Evolutionary conservation across 2,113 vertebrate species (phyloP).

Genomic region (Dendropsophus ebraccatus): DNA sequence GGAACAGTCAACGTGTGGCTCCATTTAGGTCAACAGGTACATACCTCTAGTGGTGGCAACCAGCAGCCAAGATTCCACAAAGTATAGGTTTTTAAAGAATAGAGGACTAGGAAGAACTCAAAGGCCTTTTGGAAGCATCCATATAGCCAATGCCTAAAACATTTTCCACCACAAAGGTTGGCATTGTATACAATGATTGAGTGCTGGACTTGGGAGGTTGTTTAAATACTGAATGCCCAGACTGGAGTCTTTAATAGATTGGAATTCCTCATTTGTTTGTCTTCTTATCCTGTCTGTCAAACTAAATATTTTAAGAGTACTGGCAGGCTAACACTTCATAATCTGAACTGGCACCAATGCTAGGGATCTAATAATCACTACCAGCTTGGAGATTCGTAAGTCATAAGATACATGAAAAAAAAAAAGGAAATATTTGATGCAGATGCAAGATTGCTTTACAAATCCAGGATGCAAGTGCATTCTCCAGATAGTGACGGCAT

Average conservation of each 20-base stretch:
- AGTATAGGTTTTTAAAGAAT: not conserved
- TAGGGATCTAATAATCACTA: slow-evolving; percentile 10
- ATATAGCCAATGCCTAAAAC: not conserved
- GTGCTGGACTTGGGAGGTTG: not conserved
- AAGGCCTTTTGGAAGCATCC: not conserved
- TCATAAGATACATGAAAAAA: slow-evolving; percentile 9
- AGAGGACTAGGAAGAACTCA: no score
- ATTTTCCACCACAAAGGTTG: not conserved
- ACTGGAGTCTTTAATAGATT: not conserved
- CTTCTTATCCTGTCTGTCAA: slow-evolving; percentile 13
- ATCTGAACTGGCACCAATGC: not conserved
- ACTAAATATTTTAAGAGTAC: slow-evolving; percentile 13
- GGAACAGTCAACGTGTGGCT: no score
- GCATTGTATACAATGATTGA: not conserved
- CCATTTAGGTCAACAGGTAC: no score
- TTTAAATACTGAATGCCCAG: slow-evolving; percentile 8
- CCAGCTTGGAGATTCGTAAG: not conserved
- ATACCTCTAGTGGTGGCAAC: not conserved
- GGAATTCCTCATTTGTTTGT: slow-evolving; percentile 15
- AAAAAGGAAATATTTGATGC: slow-evolving; percentile 11
- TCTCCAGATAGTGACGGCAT: not conserved
- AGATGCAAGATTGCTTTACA: slow-evolving; percentile 3
- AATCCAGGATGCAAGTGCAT: slow-evolving; percentile 9
- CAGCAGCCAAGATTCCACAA: not conserved
- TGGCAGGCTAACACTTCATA: slow-evolving; percentile 22